Percentiles rank a stretch among this genome's conserved stretches.
These are phyloP conservation scores for Drosophila merina DNA, from an alignment of 2,888 invertebrate genomes.

Conservation along the genomic window DNA sequence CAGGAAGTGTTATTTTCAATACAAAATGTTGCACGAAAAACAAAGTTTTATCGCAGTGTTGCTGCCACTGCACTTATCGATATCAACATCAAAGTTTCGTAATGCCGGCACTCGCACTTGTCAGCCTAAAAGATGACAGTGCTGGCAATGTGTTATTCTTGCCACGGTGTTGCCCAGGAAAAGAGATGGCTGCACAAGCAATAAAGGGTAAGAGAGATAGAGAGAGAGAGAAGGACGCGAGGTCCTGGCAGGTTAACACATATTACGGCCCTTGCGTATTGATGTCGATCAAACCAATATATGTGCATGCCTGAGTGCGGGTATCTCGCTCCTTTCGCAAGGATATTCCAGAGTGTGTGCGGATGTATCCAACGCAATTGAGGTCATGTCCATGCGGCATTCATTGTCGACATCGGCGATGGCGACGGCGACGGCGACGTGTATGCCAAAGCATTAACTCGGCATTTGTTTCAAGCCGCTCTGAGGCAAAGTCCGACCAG, in stretches of 20 bases:
- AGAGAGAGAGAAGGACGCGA: conserved; percentile 13
- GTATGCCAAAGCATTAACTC: conserved; percentile 73
- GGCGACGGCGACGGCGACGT: conserved; percentile 38
- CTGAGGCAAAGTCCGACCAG: conserved; percentile 37
- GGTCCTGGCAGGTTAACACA: conserved; percentile 51
- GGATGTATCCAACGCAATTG: conserved; percentile 66
- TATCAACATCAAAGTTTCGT: conserved; percentile 58
- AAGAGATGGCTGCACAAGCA: conserved; percentile 9
- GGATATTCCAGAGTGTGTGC: conserved; percentile 13
- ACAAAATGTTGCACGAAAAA: background rate
- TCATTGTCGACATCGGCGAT: conserved; percentile 62
- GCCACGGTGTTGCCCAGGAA: conserved; percentile 25
- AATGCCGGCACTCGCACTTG: conserved; percentile 70
- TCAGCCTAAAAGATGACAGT: conserved; percentile 77
- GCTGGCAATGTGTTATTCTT: conserved; percentile 66
- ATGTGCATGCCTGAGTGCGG: conserved; percentile 18
- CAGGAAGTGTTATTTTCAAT: background rate
- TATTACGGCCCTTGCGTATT: conserved; percentile 68
- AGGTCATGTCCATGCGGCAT: conserved; percentile 81
- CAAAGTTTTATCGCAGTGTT: conserved; percentile 4
- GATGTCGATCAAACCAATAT: conserved; percentile 77
- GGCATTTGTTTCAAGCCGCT: conserved; percentile 75
- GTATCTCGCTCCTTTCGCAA: conserved; percentile 10
- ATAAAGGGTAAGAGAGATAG: conserved; percentile 1
- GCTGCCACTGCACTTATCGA: conserved; percentile 43